Percentiles rank a stretch among this genome's conserved stretches.
These are phyloP conservation scores for Chunga burmeisteri DNA, from an alignment of 2,113 vertebrate species.

Conservation along the genomic window DNA sequence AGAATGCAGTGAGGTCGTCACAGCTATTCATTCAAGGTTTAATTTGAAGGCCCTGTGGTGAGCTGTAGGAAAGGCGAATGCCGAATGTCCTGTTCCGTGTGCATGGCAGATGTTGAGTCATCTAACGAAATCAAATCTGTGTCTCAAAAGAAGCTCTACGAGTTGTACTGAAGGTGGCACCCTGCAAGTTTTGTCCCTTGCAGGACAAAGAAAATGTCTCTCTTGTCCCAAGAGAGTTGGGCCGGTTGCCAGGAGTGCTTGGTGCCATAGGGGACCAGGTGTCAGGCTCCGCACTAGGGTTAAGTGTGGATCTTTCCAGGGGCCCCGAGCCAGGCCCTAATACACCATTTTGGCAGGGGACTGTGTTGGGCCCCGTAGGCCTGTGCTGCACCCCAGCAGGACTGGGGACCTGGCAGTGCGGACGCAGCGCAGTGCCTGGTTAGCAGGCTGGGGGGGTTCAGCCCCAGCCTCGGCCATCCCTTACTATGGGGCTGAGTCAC, in stretches of 20 bases:
- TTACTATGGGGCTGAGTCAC: not conserved
- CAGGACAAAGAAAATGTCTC: too few relatives aligned
- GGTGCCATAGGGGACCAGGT: not conserved
- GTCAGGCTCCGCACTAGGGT: not conserved
- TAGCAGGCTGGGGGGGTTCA: not conserved
- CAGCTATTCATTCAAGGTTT: not conserved
- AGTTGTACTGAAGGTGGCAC: not conserved
- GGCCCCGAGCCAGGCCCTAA: not conserved
- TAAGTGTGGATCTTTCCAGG: not conserved
- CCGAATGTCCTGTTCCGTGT: not conserved
- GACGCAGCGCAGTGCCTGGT: accelerated
- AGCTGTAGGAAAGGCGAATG: not conserved
- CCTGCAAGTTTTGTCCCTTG: not conserved
- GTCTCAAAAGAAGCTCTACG: not conserved
- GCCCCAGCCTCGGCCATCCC: not conserved
- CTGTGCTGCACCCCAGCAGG: not conserved
- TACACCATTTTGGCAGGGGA: not conserved
- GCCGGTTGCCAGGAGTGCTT: not conserved
- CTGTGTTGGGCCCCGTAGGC: not conserved
- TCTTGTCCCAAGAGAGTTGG: not conserved
- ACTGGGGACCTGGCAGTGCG: not conserved
- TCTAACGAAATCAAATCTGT: not conserved
- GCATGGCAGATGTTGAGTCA: not conserved
- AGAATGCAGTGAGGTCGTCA: not conserved
- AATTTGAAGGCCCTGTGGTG: not conserved